Percentiles rank a stretch among this genome's conserved stretches.
Conservation (phyloP, 1,140 invertebrate species). For the Aphidius gifuensis region DNA sequence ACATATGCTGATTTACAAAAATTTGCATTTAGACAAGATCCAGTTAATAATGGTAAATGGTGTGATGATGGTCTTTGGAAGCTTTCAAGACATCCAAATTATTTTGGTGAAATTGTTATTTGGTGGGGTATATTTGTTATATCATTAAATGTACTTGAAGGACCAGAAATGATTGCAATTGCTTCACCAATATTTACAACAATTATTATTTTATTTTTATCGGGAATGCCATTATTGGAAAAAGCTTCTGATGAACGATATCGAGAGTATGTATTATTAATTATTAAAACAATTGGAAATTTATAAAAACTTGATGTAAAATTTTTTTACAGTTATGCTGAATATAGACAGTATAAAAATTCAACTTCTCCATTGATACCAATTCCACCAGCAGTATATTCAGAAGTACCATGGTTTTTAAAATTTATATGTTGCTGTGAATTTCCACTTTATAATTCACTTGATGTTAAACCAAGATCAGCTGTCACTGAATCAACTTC, state of each 20-base stretch:
- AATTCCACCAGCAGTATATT: constrained; percentile 79
- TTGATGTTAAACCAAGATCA: constrained; percentile 64
- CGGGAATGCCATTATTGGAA: constrained; percentile 82
- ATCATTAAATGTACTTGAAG: constrained; percentile 79
- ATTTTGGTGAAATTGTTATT: constrained; percentile 90
- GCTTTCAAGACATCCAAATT: constrained; percentile 88
- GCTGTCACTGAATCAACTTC: constrained; percentile 72
- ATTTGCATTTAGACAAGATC: constrained; percentile 83
- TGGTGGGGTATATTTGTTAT: constrained; percentile 94
- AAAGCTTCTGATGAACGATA: constrained; percentile 83
- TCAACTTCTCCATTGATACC: constrained; percentile 85
- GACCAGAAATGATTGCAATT: constrained; percentile 78
- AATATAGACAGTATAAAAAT: constrained; percentile 82
- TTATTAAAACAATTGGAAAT: too few relatives aligned
- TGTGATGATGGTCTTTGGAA: constrained; percentile 88
- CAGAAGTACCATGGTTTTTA: constrained; percentile 74
- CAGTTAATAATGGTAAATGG: constrained; percentile 83
- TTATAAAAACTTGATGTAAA: not conserved
- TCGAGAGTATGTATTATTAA: constrained; percentile 66
- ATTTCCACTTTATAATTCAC: constrained; percentile 79
- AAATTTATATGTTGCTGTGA: constrained; percentile 85
- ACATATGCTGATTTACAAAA: constrained; percentile 90
- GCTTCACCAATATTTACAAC: constrained; percentile 86
- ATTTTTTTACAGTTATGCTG: constrained; percentile 62
- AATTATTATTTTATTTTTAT: constrained; percentile 83